Conservation (phyloP, 1,140 invertebrate species). For the Musca domestica region DNA sequence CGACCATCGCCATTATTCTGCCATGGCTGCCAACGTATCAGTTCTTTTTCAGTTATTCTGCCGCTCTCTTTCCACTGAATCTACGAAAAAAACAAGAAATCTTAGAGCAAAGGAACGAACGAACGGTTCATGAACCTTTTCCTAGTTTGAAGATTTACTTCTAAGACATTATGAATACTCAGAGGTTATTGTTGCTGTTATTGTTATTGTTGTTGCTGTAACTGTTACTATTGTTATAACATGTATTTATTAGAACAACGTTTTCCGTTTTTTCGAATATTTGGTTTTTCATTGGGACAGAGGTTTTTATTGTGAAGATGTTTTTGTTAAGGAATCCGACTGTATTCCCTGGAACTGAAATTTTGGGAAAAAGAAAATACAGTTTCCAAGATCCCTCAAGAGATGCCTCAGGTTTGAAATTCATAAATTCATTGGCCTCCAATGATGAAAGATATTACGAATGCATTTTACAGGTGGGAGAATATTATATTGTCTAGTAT, state of each 20-base stretch:
- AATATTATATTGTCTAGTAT: no score
- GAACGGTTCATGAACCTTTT: conserved; percentile 8
- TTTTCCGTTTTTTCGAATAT: background rate
- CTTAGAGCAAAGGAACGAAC: background rate
- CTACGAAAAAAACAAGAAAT: no score
- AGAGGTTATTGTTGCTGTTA: background rate
- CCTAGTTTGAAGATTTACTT: no score
- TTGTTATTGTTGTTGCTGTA: no score
- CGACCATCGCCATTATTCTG: conserved; percentile 4
- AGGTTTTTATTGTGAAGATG: background rate
- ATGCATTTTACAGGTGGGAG: no score
- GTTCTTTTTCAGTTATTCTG: background rate
- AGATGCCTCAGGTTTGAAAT: no score
- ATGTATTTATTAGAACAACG: background rate
- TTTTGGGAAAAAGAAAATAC: background rate
- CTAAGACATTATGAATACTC: no score
- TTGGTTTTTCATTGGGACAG: no score
- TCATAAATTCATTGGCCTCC: no score
- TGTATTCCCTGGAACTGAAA: conserved; percentile 2
- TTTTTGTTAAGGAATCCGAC: background rate
- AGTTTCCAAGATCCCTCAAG: no score
- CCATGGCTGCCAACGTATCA: background rate
- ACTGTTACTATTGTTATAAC: background rate
- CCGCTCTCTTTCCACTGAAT: background rate
- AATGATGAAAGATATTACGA: no score